phyloP scores from a whole-genome alignment of 2,888 invertebrate species.

The Drosophila koepferae region DNA sequence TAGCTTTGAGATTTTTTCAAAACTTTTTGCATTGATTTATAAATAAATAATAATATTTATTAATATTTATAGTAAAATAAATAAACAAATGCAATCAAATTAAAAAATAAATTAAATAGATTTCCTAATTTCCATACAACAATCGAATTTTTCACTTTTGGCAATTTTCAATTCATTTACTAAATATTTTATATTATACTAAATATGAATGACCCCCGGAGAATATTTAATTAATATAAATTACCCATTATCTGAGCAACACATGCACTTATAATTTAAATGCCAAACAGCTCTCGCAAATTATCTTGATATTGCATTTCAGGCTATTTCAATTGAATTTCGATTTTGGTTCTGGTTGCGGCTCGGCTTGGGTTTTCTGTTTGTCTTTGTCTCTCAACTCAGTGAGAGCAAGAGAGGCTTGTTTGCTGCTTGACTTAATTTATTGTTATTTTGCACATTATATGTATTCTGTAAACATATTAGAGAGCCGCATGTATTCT shows the following conservation, averaged over 20 bases:
- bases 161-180: not conserved
- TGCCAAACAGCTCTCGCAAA: constrained; percentile 32
- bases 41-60: too few species aligned
- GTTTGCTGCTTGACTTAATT: constrained; percentile 66
- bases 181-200: too few species aligned
- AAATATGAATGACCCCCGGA: not conserved
- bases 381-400: constrained; percentile 25
- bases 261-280: constrained; percentile 1
- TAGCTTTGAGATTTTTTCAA: too few species aligned
- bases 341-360: constrained; percentile 38
- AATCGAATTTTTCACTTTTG: not conserved
- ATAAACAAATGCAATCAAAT: not conserved
- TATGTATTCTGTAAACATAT: constrained; percentile 74
- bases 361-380: constrained; percentile 28
- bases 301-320: constrained; percentile 25
- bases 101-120: not conserved
- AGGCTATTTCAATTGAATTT: constrained; percentile 34
- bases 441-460: constrained; percentile 74
- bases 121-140: too few species aligned
- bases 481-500: constrained; percentile 49
- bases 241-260: not conserved
- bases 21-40: too few species aligned
- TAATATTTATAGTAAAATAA: too few species aligned
- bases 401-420: constrained; percentile 6
- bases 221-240: constrained; percentile 8